These are phyloP conservation scores for Serranus cabrilla DNA, from an alignment of 2,797 vertebrate genomes.

Conservation along the genomic window DNA sequence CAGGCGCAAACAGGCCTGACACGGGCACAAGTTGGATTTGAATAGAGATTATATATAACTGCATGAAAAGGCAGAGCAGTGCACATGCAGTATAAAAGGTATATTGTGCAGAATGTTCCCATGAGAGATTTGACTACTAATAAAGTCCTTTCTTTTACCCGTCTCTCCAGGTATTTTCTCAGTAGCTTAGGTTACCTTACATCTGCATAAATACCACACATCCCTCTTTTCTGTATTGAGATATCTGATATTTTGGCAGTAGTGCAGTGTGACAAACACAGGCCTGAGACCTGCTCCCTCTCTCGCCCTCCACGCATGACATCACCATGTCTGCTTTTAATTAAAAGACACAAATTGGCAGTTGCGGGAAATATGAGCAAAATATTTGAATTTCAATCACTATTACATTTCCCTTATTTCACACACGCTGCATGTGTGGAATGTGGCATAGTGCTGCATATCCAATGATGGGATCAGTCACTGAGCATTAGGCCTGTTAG, in stretches of 20 bases:
- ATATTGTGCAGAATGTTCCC: slow-evolving; percentile 46
- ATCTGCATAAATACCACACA: slow-evolving; percentile 73
- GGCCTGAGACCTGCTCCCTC: slow-evolving; percentile 38
- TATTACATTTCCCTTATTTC: slow-evolving; percentile 77
- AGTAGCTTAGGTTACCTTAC: slow-evolving; percentile 75
- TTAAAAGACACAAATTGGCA: slow-evolving; percentile 79
- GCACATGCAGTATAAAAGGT: slow-evolving; percentile 28
- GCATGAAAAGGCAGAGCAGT: slow-evolving; percentile 30
- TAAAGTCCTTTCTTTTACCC: slow-evolving; percentile 22
- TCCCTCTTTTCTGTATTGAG: slow-evolving; percentile 70
- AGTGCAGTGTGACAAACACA: slow-evolving; percentile 43
- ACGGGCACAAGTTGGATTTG: slow-evolving; percentile 40
- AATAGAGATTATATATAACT: slow-evolving; percentile 57
- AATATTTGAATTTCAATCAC: slow-evolving; percentile 77
- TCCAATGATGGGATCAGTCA: slow-evolving; percentile 72
- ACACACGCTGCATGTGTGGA: slow-evolving; percentile 72
- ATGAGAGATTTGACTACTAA: slow-evolving; percentile 44
- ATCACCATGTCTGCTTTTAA: slow-evolving; percentile 80
- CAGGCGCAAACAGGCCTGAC: slow-evolving; percentile 64
- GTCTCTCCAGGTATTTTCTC: slow-evolving; percentile 63
- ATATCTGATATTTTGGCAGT: slow-evolving; percentile 77
- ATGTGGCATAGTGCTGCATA: slow-evolving; percentile 64
- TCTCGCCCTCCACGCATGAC: slow-evolving; percentile 64
- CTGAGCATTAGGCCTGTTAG: slow-evolving; percentile 68
- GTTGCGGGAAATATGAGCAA: slow-evolving; percentile 70